These are phyloP conservation scores for Hirundichthys speculiger DNA, from an alignment of 2,113 vertebrate species.

Conservation along the genomic window DNA sequence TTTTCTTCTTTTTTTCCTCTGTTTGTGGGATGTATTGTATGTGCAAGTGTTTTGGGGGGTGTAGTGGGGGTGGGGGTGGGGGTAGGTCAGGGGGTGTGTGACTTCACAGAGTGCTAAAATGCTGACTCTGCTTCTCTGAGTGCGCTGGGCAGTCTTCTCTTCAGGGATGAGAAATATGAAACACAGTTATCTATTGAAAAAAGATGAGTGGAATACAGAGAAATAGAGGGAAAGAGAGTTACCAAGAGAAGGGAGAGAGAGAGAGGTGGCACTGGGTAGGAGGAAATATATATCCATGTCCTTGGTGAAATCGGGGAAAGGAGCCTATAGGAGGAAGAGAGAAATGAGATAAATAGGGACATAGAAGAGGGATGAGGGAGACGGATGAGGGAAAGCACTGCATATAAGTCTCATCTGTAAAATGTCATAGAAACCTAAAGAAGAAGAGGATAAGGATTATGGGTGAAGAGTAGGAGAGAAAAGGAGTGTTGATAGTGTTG, in stretches of 20 bases:
- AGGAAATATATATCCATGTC: conserved; percentile 60
- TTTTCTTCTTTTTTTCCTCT: conserved; percentile 8
- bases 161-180: conserved; percentile 69
- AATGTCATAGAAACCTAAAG: conserved; percentile 32
- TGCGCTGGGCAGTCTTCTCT: conserved; percentile 70
- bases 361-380: conserved; percentile 49
- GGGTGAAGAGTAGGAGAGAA: conserved; percentile 33
- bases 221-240: conserved; percentile 47
- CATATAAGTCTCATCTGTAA: conserved; percentile 39
- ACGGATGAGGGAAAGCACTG: conserved; percentile 45
- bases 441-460: conserved; percentile 36
- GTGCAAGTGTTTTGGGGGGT: conserved; percentile 14
- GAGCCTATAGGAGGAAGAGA: conserved; percentile 53
- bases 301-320: conserved; percentile 66
- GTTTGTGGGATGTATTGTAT: conserved; percentile 1
- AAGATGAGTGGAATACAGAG: conserved; percentile 57
- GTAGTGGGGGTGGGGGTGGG: conserved; percentile 5
- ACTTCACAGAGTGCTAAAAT: conserved; percentile 68
- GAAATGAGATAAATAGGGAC: conserved; percentile 56
- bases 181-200: conserved; percentile 70
- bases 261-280: conserved; percentile 20
- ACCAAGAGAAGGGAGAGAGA: conserved; percentile 14
- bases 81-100: conserved; percentile 46
- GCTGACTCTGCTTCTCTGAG: conserved; percentile 76
- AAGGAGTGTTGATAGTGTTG: conserved; percentile 56